These are phyloP conservation scores for Habrosyne pyritoides DNA, from an alignment of 2,888 invertebrate species.

Conservation along the genomic window DNA sequence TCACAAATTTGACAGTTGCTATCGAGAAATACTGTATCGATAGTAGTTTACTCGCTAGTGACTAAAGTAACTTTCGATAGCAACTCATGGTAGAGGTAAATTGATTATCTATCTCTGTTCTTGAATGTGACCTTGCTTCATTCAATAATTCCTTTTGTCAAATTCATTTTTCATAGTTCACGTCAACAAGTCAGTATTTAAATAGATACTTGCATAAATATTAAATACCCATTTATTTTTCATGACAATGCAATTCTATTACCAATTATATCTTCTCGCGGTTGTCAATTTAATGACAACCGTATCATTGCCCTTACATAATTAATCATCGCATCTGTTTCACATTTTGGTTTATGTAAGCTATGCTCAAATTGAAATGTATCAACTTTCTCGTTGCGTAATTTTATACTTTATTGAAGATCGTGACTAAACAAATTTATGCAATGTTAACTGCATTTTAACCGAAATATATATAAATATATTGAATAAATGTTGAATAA, in stretches of 20 bases:
- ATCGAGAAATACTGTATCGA: too few species aligned
- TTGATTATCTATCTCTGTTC: not conserved
- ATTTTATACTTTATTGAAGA: conserved; percentile 17
- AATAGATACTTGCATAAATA: not conserved
- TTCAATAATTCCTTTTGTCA: not conserved
- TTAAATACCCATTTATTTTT: not conserved
- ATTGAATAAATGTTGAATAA: too few species aligned
- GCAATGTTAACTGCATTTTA: conserved; percentile 25
- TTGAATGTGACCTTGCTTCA: not conserved
- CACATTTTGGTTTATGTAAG: conserved; percentile 22
- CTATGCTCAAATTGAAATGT: conserved; percentile 24
- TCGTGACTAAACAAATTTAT: conserved; percentile 10
- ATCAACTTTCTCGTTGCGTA: conserved; percentile 32
- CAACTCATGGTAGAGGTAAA: not conserved
- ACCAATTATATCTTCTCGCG: not conserved
- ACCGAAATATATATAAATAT: conserved; percentile 15
- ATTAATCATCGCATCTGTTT: conserved; percentile 11
- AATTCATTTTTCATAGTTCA: not conserved
- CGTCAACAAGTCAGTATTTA: not conserved
- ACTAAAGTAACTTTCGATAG: too few species aligned
- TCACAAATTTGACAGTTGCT: too few species aligned
- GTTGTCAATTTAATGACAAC: not conserved
- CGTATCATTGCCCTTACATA: conserved; percentile 3
- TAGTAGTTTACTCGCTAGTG: too few species aligned
- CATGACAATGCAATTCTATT: not conserved